A percentile compares a stretch with the other conserved stretches of the same genome.
Evolutionary conservation across 2,797 vertebrate genomes (phyloP).

Genomic region (Amblyraja radiata): DNA sequence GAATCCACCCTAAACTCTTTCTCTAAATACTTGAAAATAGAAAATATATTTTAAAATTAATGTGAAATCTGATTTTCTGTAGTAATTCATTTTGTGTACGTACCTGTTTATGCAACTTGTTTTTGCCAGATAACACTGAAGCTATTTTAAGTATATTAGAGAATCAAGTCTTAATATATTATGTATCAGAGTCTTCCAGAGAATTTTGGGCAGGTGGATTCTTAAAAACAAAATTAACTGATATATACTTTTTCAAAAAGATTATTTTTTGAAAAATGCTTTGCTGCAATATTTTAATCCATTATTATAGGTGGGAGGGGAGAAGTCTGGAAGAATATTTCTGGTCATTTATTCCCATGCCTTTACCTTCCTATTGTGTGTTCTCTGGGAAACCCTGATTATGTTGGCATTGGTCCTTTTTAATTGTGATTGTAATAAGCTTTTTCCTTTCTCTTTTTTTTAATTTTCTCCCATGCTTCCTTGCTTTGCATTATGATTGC

Average conservation of each 20-base stretch:
- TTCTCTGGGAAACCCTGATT: constrained; percentile 77
- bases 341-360: not conserved
- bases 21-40: constrained; percentile 8
- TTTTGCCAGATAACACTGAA: constrained; percentile 10
- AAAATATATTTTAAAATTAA: not conserved
- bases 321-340: not conserved
- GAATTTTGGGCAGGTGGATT: constrained; percentile 12
- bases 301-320: not conserved
- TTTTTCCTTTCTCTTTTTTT: constrained; percentile 83
- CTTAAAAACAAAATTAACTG: not conserved
- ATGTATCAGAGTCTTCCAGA: constrained; percentile 36
- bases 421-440: constrained; percentile 87
- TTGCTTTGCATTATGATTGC: constrained; percentile 97
- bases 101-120: constrained; percentile 9
- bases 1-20: not conserved
- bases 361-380: constrained; percentile 38
- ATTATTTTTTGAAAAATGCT: not conserved
- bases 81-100: not conserved
- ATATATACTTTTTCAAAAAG: not conserved
- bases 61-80: not conserved
- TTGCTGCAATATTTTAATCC: not conserved
- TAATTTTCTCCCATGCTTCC: constrained; percentile 84
- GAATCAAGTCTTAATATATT: constrained; percentile 34
- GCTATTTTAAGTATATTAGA: constrained; percentile 17
- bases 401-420: constrained; percentile 77